Evolutionary conservation across 2,888 invertebrate species (phyloP).

Genomic region (Tanypteryx hageni): DNA sequence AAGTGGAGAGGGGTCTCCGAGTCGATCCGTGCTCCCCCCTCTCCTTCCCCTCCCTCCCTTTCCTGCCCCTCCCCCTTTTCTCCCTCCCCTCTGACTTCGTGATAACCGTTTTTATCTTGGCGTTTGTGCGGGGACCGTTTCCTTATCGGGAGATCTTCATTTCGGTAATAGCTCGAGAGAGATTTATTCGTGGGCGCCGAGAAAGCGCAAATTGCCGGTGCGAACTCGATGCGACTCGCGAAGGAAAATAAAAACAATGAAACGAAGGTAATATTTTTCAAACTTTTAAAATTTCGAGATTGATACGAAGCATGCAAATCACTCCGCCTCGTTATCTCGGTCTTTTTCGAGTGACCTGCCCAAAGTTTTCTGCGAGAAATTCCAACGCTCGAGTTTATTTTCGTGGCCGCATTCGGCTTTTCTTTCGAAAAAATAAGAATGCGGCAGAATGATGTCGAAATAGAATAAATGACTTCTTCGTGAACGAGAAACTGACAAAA

Average conservation of each 20-base stretch:
- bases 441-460: too few relatives aligned
- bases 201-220: conserved; percentile 60
- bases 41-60: conserved; percentile 47
- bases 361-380: not conserved
- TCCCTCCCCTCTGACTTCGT: conserved; percentile 1
- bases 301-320: conserved; percentile 34
- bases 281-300: conserved; percentile 39
- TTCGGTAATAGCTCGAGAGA: conserved; percentile 51
- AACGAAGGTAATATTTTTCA: not conserved
- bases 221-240: conserved; percentile 46
- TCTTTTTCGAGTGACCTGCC: conserved; percentile 2
- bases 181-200: conserved; percentile 52
- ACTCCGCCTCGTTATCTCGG: not conserved
- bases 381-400: not conserved
- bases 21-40: conserved; percentile 39
- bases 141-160: conserved; percentile 59
- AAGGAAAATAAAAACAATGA: not conserved
- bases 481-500: too few relatives aligned
- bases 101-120: conserved; percentile 41
- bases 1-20: not conserved
- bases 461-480: too few relatives aligned
- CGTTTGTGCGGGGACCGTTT: not conserved
- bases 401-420: not conserved
- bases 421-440: not conserved
- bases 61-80: too few relatives aligned